Percentiles rank a stretch among this genome's conserved stretches.
Conservation (phyloP, 1,140 invertebrate species). For the Drosophila persimilis region DNA sequence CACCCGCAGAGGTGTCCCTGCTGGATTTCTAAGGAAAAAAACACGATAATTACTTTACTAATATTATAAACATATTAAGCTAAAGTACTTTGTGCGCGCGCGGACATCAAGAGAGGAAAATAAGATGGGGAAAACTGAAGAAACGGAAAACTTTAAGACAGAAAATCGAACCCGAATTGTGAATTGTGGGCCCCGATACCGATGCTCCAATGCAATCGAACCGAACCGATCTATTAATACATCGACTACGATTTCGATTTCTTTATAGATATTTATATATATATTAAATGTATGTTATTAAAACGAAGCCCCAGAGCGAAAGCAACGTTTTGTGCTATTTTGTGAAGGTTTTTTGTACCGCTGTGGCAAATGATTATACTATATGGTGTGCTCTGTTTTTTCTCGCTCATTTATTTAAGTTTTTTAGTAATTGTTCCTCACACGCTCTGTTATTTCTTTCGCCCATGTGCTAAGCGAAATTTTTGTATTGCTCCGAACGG, state of each 20-base stretch:
- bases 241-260: conserved; percentile 23
- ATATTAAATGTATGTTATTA: conserved; percentile 25
- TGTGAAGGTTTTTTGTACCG: conserved; percentile 33
- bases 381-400: conserved; percentile 41
- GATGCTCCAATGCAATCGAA: conserved; percentile 4
- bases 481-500: conserved; percentile 35
- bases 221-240: conserved; percentile 14
- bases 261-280: conserved; percentile 32
- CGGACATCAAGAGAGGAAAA: conserved; percentile 7
- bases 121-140: not conserved
- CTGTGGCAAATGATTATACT: conserved; percentile 1
- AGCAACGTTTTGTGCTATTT: conserved; percentile 56
- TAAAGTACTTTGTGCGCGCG: conserved; percentile 48
- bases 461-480: conserved; percentile 53
- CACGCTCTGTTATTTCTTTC: conserved; percentile 54
- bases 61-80: conserved; percentile 75
- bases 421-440: conserved; percentile 65
- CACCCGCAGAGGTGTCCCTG: conserved; percentile 43
- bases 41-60: conserved; percentile 64
- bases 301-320: conserved; percentile 10
- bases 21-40: conserved; percentile 56
- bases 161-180: conserved; percentile 4
- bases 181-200: conserved; percentile 4
- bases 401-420: conserved; percentile 45
- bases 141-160: not conserved